Evolutionary conservation across 2,797 vertebrate genomes (phyloP), one percentile per base, ranked within the genome.

Genomic region (Cossypha polioptera): DNA sequence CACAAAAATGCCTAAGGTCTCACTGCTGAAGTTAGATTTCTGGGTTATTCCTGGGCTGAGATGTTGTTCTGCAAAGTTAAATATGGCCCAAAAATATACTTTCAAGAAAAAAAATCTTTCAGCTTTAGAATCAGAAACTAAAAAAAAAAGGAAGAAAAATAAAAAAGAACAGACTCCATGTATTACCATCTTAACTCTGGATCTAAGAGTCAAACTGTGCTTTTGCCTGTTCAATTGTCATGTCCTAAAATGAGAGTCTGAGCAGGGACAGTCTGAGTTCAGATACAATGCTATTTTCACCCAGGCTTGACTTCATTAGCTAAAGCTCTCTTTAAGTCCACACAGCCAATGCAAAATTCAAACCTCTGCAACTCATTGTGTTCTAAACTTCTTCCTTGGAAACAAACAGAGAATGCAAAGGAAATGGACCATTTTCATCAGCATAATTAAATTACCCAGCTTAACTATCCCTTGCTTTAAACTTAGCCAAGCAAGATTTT

Each of bases 131-230:
- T 15, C 7, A 50, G 4, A 21, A 63, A 9, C 21, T 21, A 1
- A 28, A n/a, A 14, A 36, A 19, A 3, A 3, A 15, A 24, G 11
- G 20, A 31, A 31, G 3, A 6, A 11, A 28, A 7, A 8, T 2
- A 14, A 1, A 11, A 4, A 10, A 61, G 0, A 53, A 1, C 5
- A 29, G 36, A 45, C 2, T 29, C 16, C 3, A 16, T 28, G 35
- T 74, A 22, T 68, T 86, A 28, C 13, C 51, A 7, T 26, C 35
- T 61, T 50, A 84, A 51, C 19, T 84, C 35, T 66, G 31, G 17
- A 59, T 75, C 10, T 24, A 7, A 81, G 13, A 63, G 7, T 48
- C 22, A 85, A 73, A 29, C 20, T 66, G 40, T 63, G 31, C 12
- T 82, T 92, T 82, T 29, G 22, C 31, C 47, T 79, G 9, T 31